A percentile compares a stretch with the other conserved stretches of the same genome.
Evolutionary conservation across 2,797 vertebrate species (phyloP).

Genomic region (Sebastolobus alascanus): DNA sequence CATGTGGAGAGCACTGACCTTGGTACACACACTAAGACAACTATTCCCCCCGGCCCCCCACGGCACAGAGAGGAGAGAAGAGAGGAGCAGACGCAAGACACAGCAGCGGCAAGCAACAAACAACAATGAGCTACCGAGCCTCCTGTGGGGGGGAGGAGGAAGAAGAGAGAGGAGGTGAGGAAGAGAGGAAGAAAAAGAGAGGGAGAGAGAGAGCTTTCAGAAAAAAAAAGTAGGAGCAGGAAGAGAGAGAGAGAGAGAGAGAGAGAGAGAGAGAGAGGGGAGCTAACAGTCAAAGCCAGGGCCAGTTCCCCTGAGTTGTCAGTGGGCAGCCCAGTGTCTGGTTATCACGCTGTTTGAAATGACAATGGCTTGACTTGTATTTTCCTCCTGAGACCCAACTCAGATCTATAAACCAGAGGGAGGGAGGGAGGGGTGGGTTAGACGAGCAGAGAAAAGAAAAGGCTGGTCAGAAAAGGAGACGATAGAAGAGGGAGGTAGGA

Average conservation of each 20-base stretch:
- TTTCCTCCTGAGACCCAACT: constrained; percentile 81
- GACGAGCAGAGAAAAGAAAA: constrained; percentile 61
- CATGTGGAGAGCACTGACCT: constrained; percentile 97
- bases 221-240: constrained; percentile 22
- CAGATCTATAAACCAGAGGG: constrained; percentile 80
- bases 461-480: constrained; percentile 66
- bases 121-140: constrained; percentile 65
- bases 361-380: constrained; percentile 88
- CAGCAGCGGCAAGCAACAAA: constrained; percentile 75
- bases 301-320: constrained; percentile 83
- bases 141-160: constrained; percentile 25
- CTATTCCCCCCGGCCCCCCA: constrained; percentile 81
- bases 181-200: constrained; percentile 14
- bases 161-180: constrained; percentile 38
- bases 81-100: constrained; percentile 73
- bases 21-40: constrained; percentile 86
- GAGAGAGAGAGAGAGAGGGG: constrained; percentile 27
- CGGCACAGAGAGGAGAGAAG: constrained; percentile 72
- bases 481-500: constrained; percentile 50
- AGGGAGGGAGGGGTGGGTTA: constrained; percentile 20
- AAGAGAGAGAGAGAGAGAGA: constrained; percentile 21
- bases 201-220: not conserved
- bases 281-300: constrained; percentile 78
- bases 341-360: constrained; percentile 86
- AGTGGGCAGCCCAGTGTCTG: constrained; percentile 83